Evolutionary conservation across 2,797 vertebrate genomes (phyloP).

Genomic region (Spinus pinus): DNA sequence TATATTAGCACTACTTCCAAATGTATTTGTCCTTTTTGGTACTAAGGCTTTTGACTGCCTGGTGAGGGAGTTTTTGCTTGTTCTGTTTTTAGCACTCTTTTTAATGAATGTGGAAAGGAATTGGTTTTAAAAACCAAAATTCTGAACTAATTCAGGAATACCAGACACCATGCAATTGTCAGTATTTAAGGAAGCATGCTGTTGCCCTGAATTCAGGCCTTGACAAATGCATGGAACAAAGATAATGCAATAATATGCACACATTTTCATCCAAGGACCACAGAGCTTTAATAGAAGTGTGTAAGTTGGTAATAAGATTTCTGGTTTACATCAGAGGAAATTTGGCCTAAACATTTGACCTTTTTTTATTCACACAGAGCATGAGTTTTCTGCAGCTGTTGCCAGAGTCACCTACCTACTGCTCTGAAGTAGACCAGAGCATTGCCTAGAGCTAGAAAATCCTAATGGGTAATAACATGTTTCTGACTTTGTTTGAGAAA

Average conservation of each 20-base stretch:
- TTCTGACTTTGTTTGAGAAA: background rate
- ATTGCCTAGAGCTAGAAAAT: background rate
- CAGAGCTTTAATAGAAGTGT: background rate
- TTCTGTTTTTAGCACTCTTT: background rate
- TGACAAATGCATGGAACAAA: slow-evolving; percentile 12
- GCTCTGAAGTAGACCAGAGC: background rate
- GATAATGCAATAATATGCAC: background rate
- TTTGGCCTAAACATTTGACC: background rate
- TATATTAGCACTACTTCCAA: slow-evolving; percentile 20
- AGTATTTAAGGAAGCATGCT: background rate
- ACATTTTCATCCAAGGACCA: background rate
- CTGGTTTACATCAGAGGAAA: slow-evolving; percentile 2
- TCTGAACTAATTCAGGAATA: background rate
- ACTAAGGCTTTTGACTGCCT: background rate
- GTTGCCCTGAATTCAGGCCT: background rate
- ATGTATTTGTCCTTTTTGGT: background rate
- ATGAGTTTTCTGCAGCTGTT: background rate
- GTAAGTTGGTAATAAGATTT: slow-evolving; percentile 1
- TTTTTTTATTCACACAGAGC: background rate
- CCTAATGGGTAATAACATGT: background rate
- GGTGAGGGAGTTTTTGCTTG: accelerated
- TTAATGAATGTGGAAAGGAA: background rate
- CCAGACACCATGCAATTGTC: background rate
- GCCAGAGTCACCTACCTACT: background rate
- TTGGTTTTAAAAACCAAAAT: background rate